These are phyloP conservation scores for Drosophila quadrilineata DNA, from an alignment of 1,140 invertebrate species.

Conservation along the genomic window DNA sequence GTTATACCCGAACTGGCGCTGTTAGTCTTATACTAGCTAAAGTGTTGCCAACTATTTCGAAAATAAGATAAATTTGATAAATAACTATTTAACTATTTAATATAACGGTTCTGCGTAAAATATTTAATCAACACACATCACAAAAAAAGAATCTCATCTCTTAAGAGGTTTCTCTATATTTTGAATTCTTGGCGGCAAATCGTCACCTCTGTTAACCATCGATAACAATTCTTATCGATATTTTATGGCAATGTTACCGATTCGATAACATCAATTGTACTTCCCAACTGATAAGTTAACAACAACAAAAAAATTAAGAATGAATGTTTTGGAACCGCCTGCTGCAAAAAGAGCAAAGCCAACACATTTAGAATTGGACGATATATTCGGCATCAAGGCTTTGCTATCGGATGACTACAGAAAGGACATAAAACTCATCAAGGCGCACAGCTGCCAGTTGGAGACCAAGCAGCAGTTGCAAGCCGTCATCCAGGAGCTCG, in stretches of 20 bases:
- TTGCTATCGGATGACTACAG: slow-evolving; percentile 83
- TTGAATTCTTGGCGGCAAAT: background rate
- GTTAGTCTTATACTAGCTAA: too few species aligned
- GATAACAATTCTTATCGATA: background rate
- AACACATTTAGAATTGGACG: background rate
- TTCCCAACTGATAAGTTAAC: background rate
- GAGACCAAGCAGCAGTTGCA: slow-evolving; percentile 85
- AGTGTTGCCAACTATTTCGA: too few species aligned
- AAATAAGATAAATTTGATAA: slow-evolving; percentile 14
- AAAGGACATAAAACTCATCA: slow-evolving; percentile 82
- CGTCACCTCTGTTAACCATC: background rate
- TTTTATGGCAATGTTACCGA: background rate
- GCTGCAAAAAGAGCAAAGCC: slow-evolving; percentile 36
- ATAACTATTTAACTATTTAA: slow-evolving; percentile 14
- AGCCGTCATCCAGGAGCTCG: slow-evolving; percentile 84
- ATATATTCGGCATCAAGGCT: slow-evolving; percentile 67
- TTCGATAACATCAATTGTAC: background rate
- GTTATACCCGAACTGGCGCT: background rate
- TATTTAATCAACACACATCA: background rate
- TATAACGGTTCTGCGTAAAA: too few species aligned
- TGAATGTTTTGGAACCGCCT: slow-evolving; percentile 37
- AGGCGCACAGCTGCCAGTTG: slow-evolving; percentile 85
- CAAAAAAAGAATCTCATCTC: background rate
- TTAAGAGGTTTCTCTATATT: background rate
- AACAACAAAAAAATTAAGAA: slow-evolving; percentile 25